Evolutionary conservation across 2,113 vertebrate genomes (phyloP).

Genomic region (Salvelinus fontinalis): DNA sequence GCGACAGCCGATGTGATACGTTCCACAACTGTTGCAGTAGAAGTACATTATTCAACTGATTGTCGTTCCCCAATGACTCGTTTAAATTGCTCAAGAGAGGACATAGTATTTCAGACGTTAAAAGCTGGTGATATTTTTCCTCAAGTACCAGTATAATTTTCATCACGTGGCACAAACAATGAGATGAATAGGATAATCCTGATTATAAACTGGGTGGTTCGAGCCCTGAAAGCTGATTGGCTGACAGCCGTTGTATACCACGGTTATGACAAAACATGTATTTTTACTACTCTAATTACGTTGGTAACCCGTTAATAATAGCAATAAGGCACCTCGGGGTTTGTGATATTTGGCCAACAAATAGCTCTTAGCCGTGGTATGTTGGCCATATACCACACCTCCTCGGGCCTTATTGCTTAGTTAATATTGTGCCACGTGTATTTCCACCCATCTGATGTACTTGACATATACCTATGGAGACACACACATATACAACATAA

Average conservation of each 20-base stretch:
- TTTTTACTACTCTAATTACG: too few relatives aligned
- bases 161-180: conserved; percentile 4
- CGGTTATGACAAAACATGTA: too few relatives aligned
- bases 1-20: neutral
- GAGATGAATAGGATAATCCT: neutral
- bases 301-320: too few relatives aligned
- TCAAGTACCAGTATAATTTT: conserved; percentile 15
- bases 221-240: too few relatives aligned
- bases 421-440: neutral
- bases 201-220: neutral
- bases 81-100: neutral
- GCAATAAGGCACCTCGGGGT: too few relatives aligned
- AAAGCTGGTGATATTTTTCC: conserved; percentile 43
- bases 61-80: neutral
- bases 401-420: neutral
- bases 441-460: neutral
- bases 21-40: conserved; percentile 8
- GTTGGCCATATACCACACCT: neutral
- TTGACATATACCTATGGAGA: neutral
- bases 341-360: too few relatives aligned
- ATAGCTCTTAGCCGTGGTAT: too few relatives aligned
- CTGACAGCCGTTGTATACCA: too few relatives aligned
- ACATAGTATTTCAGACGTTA: conserved; percentile 16
- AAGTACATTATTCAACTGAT: neutral
- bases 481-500: neutral